phyloP scores from a whole-genome alignment of 1,140 invertebrate species.

The Euwallacea fornicatus region DNA sequence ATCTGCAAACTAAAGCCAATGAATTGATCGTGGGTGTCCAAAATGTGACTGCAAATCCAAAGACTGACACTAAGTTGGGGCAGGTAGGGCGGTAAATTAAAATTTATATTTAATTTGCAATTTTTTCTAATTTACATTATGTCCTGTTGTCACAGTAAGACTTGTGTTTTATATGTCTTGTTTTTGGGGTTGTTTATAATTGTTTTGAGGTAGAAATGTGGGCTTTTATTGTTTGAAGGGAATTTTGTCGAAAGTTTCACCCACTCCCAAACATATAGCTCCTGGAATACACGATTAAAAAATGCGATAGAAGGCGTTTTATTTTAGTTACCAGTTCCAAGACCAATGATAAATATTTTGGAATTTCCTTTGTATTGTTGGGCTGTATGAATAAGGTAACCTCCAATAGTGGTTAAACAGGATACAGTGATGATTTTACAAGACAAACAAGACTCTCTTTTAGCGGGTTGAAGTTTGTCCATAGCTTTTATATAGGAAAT shows the following conservation, averaged over 20 bases:
- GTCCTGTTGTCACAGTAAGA: background rate
- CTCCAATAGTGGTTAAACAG: constrained; percentile 49
- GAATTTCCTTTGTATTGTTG: constrained; percentile 38
- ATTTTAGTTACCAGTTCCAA: constrained; percentile 42
- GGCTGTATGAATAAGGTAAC: constrained; percentile 47
- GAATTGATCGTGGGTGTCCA: constrained; percentile 91
- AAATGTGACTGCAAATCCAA: constrained; percentile 92
- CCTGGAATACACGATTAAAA: constrained; percentile 36
- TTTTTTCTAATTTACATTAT: constrained; percentile 7
- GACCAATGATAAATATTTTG: constrained; percentile 34
- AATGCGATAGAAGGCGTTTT: background rate
- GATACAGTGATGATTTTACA: constrained; percentile 50
- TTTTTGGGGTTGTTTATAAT: too few relatives aligned
- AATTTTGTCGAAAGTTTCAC: constrained; percentile 47
- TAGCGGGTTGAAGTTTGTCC: background rate
- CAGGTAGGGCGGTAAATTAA: constrained; percentile 77
- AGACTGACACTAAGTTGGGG: constrained; percentile 92
- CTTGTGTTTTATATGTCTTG: background rate
- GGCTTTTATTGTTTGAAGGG: constrained; percentile 37
- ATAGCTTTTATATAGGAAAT: too few relatives aligned
- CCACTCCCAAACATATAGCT: constrained; percentile 39
- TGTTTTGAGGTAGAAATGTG: constrained; percentile 13
- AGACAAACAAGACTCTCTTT: constrained; percentile 43
- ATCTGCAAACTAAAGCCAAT: constrained; percentile 94
- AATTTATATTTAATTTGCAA: constrained; percentile 2